Evolutionary conservation across 2,113 vertebrate genomes (phyloP).

Genomic region (Alethe castanea): DNA sequence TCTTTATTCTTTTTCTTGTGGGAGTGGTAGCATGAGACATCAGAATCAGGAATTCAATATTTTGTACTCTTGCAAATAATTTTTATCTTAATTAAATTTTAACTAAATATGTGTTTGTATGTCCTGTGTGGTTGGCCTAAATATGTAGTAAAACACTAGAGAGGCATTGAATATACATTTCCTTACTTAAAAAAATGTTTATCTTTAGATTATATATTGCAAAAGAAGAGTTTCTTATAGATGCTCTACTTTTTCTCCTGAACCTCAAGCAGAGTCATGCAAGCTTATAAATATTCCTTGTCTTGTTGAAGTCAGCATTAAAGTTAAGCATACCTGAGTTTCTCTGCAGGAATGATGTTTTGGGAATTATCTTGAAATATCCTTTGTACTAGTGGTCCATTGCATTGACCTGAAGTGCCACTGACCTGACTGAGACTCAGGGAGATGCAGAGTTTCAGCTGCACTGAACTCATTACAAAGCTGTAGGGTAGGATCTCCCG

Average conservation of each 20-base stretch:
- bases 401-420: background rate
- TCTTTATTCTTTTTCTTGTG: background rate
- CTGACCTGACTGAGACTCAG: background rate
- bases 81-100: background rate
- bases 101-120: background rate
- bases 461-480: background rate
- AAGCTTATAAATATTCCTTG: background rate
- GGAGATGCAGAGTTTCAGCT: background rate
- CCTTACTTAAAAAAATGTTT: background rate
- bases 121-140: background rate
- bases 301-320: background rate
- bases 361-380: conserved; percentile 20
- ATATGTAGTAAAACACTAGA: background rate
- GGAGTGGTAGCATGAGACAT: background rate
- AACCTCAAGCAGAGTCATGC: background rate
- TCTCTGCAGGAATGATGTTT: background rate
- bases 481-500: background rate
- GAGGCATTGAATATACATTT: background rate
- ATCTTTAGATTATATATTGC: background rate
- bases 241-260: background rate
- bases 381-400: background rate
- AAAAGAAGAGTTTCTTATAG: background rate
- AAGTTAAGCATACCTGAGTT: background rate
- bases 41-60: background rate
- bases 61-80: background rate